Evolutionary conservation across 1,140 invertebrate genomes (phyloP).

Genomic region (Meloidogyne chitwoodi): DNA sequence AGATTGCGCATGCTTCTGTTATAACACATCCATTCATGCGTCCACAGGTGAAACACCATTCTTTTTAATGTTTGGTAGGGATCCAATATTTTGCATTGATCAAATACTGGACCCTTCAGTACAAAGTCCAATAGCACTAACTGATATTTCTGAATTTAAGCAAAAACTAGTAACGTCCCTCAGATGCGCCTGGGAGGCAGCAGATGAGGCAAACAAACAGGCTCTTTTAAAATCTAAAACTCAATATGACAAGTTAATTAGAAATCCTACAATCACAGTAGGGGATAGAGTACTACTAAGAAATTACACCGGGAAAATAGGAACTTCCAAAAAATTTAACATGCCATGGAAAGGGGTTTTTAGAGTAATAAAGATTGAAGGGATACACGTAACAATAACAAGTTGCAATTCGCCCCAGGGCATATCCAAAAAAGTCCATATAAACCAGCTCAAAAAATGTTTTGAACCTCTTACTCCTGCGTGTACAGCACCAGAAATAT

Average conservation of each 20-base stretch:
- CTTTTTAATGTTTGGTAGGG: conserved; percentile 20
- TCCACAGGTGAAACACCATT: conserved; percentile 20
- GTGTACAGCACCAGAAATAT: no score
- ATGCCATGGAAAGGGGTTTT: neutral
- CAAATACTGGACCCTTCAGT: neutral
- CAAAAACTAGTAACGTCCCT: conserved; percentile 6
- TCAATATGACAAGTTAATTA: neutral
- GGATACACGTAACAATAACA: neutral
- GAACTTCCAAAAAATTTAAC: neutral
- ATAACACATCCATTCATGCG: conserved; percentile 23
- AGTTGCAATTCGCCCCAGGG: neutral
- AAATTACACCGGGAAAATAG: neutral
- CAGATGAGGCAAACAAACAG: neutral
- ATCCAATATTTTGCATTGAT: conserved; percentile 20
- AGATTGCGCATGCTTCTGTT: conserved; percentile 16
- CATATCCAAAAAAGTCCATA: neutral
- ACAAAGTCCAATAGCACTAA: neutral
- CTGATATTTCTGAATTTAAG: conserved; percentile 8
- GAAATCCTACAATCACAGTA: neutral
- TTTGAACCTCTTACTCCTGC: no score
- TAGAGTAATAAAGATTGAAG: neutral
- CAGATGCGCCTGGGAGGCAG: conserved; percentile 15
- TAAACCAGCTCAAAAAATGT: neutral
- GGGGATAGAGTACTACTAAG: neutral
- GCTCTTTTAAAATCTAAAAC: conserved; percentile 2